Percentiles rank a stretch among this genome's conserved stretches.
Conservation (phyloP, 1,140 invertebrate genomes). For the Hormaphis cornu region DNA sequence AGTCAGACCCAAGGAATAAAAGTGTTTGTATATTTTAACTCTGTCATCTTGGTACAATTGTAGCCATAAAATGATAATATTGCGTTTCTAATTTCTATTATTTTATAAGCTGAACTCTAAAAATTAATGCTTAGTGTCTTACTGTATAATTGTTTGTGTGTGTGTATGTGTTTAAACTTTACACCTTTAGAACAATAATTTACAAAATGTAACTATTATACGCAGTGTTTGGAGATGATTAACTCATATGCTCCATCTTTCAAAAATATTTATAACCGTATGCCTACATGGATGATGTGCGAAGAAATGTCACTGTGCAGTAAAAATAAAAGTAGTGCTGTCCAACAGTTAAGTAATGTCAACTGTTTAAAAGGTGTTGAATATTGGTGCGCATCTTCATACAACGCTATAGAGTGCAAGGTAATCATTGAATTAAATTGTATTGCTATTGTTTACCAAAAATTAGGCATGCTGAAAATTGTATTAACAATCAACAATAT, state of each 20-base stretch:
- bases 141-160: too few species aligned
- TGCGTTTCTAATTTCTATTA: not conserved
- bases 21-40: not conserved
- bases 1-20: not conserved
- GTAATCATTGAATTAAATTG: not conserved
- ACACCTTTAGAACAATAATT: not conserved
- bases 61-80: too few species aligned
- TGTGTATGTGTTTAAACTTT: not conserved
- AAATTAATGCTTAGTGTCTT: too few species aligned
- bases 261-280: not conserved
- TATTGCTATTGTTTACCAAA: too few species aligned
- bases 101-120: too few species aligned
- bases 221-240: slow-evolving; percentile 25
- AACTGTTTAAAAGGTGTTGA: not conserved
- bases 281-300: slow-evolving; percentile 19
- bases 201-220: slow-evolving; percentile 3
- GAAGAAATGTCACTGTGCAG: not conserved
- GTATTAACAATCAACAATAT: too few species aligned
- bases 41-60: not conserved
- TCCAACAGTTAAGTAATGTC: not conserved
- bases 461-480: too few species aligned
- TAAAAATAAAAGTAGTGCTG: slow-evolving; percentile 10
- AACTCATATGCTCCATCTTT: not conserved
- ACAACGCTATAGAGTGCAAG: slow-evolving; percentile 16
- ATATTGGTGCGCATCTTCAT: slow-evolving; percentile 1